Base-by-base conservation (phyloP, 2,113 vertebrate species). In the Sula dactylatra region DNA sequence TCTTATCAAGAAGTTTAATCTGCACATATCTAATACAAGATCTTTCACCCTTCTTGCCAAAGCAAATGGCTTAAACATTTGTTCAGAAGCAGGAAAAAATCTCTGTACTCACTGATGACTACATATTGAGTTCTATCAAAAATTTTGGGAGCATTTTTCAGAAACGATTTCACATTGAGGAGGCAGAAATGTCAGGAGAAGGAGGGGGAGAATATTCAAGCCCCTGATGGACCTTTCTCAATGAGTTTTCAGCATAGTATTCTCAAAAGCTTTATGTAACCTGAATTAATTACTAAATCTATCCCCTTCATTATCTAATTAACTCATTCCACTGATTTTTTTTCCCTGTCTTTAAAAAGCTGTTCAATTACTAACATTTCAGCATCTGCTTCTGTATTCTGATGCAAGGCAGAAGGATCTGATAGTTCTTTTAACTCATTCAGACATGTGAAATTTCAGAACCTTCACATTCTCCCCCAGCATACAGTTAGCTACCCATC, bases 231-330 rank as follows among this genome's bases (percentile, higher is more conserved):
- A 95, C 94, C 70, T 96, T 96, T 96, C 86, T 98, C 93, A 93
- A 88, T 96, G 96, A 98, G 85, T 93, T 97, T 96, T 93, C 86
- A 90, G 40, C 81, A 77, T 21, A 82, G n/a, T 92, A 96, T 96
- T 97, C 95, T 97, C 96, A 94, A 95, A 94, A 96, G 97, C 94
- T 96, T 97, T 96, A 76, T 92, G 96, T 95, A 98, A 97, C 95
- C 91, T 98, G 96, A 97, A 97, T 97, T 97, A 97, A 98, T 98
- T 97, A 96, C 94, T 89, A 94, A 97, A 95, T 96, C 95, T 97
- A 93, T 95, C 89, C 93, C 89, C 89, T 92, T 95, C 95, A 92
- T 97, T 98, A 97, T 97, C 97, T 97, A 97, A 97, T 97, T 97
- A 97, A 97, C 96, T 97, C 93, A 95, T 97, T 96, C 91, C 70